These are phyloP conservation scores for Chymomyza procnemis DNA, from an alignment of 2,888 invertebrate species.

Conservation along the genomic window DNA sequence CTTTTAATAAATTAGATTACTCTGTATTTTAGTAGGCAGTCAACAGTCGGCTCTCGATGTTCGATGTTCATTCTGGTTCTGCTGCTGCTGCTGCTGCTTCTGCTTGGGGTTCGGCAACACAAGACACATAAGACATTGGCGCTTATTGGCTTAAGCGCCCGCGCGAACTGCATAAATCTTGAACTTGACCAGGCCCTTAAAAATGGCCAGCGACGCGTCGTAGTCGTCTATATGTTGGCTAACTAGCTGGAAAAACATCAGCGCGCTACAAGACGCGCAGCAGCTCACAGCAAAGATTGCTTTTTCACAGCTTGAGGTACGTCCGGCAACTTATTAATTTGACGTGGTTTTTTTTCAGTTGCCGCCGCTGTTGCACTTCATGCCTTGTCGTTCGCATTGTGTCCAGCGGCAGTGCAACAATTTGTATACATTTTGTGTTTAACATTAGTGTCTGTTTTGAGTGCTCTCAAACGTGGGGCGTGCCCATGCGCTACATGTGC, in stretches of 20 bases:
- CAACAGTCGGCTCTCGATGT: constrained; percentile 42
- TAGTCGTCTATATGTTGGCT: constrained; percentile 13
- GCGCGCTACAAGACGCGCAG: constrained; percentile 8
- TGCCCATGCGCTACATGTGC: not conserved
- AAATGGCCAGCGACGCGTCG: constrained; percentile 4
- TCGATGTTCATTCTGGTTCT: constrained; percentile 13
- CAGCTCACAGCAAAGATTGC: constrained; percentile 62
- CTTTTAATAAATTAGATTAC: constrained; percentile 72
- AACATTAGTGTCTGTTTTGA: not conserved
- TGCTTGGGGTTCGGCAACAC: not conserved
- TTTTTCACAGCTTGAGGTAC: constrained; percentile 70
- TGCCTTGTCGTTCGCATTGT: not conserved
- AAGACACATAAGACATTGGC: constrained; percentile 29
- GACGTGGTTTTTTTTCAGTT: constrained; percentile 58
- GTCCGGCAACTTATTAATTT: constrained; percentile 69
- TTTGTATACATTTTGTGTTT: constrained; percentile 55
- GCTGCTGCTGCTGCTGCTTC: too few relatives aligned
- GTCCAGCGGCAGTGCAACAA: constrained; percentile 44
- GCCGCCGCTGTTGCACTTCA: constrained; percentile 4
- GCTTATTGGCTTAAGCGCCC: constrained; percentile 47
- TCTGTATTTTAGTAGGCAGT: constrained; percentile 69
- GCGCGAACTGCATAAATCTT: constrained; percentile 67
- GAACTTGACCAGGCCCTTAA: constrained; percentile 17
- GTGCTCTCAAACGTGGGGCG: not conserved
- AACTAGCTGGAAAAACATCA: constrained; percentile 39